These are phyloP conservation scores for Molanna angustata DNA, from an alignment of 2,888 invertebrate genomes.

Conservation along the genomic window DNA sequence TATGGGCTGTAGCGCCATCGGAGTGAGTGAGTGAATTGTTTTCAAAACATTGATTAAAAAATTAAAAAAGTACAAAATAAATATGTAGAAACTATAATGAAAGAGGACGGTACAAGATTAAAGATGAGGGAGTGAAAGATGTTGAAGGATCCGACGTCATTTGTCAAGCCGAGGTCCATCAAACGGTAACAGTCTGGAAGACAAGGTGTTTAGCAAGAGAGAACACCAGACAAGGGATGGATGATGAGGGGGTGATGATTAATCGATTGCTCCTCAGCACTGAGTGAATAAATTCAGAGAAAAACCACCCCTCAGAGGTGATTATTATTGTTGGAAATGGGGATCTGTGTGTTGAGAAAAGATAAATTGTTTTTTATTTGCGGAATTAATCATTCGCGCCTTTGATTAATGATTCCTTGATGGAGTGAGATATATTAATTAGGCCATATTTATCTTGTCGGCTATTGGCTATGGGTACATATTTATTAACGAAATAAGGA, in stretches of 20 bases:
- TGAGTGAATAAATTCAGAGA: conserved; percentile 3
- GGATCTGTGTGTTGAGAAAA: conserved; percentile 4
- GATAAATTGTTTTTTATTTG: conserved; percentile 22
- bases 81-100: no score
- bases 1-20: no score
- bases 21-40: no score
- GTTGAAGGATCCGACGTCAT: conserved; percentile 31
- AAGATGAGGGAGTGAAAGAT: conserved; percentile 4
- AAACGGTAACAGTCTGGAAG: conserved; percentile 23
- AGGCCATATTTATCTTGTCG: no score
- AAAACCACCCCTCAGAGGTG: conserved; percentile 10
- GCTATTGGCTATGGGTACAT: no score
- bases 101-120: conserved; percentile 5
- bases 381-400: conserved; percentile 11
- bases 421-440: conserved; percentile 7
- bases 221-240: conserved; percentile 6
- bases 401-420: conserved; percentile 16
- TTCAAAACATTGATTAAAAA: not conserved
- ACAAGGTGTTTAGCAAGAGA: conserved; percentile 25
- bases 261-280: conserved; percentile 2
- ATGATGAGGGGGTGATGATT: conserved; percentile 22
- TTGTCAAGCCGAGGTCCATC: conserved; percentile 30
- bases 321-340: conserved; percentile 14
- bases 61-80: conserved; percentile 3
- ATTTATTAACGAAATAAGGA: no score